Evolutionary conservation across 2,113 vertebrate species (phyloP).

Genomic region (Speoplatyrhinus poulsoni): DNA sequence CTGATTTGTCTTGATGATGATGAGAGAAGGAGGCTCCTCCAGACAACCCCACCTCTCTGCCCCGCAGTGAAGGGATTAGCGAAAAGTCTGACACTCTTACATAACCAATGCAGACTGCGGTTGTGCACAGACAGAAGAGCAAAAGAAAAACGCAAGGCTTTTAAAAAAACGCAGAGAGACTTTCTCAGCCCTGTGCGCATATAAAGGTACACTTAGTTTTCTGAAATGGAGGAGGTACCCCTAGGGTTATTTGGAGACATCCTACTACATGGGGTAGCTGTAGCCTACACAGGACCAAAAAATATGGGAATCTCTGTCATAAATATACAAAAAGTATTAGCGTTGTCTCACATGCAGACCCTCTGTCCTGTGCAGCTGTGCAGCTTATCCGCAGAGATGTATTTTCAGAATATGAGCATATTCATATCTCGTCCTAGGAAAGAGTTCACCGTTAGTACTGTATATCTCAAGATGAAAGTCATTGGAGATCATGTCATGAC

Average conservation of each 20-base stretch:
- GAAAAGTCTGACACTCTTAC: slow-evolving; percentile 44
- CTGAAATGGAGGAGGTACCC: no score
- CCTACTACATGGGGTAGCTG: no score
- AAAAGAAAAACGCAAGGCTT: neutral
- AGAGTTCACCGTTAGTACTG: slow-evolving; percentile 46
- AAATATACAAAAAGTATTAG: neutral
- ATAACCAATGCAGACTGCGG: slow-evolving; percentile 39
- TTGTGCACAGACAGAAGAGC: slow-evolving; percentile 3
- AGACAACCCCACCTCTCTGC: slow-evolving; percentile 13
- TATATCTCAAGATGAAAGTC: slow-evolving; percentile 56
- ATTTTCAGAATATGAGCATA: slow-evolving; percentile 7
- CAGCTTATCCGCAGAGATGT: neutral
- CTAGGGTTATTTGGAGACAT: no score
- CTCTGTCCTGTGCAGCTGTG: neutral
- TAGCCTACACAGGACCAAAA: no score
- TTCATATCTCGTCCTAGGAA: slow-evolving; percentile 17
- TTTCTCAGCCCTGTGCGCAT: neutral
- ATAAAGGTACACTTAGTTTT: no score
- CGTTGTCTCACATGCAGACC: neutral
- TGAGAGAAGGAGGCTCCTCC: slow-evolving; percentile 38
- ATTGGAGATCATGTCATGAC: slow-evolving; percentile 31
- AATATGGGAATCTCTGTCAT: no score
- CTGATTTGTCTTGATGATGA: slow-evolving; percentile 52
- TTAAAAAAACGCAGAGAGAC: neutral
- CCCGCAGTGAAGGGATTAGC: slow-evolving; percentile 45